Evolutionary conservation across 2,888 invertebrate genomes (phyloP), one percentile per base, ranked within the genome.

Genomic region (Acholoe squamosa): DNA sequence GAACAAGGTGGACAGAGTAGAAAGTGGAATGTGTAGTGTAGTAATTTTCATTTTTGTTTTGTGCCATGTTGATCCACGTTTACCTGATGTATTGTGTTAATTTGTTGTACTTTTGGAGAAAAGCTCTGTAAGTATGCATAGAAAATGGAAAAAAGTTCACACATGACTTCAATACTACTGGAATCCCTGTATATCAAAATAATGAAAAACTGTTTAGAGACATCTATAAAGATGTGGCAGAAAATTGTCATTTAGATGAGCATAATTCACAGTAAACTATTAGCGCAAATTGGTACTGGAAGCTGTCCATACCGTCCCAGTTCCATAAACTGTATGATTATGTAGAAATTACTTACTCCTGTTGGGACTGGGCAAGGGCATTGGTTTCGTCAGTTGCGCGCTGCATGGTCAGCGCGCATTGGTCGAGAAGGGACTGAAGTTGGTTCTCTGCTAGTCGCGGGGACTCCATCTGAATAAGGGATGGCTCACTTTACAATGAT

Each of bases 331-430:
- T n/a, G n/a, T n/a, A n/a, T n/a, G n/a, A n/a, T n/a, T n/a, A n/a
- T n/a, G 43, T 43, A 3, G 10, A 43, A 43, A 10, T 7, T 43
- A 61, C 86, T 86, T 56, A 86, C 89, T 51, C 89, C 12, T 89
- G 51, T 33, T 67, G 71, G 1, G 90, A 90, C 43, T 52, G 19
- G 12, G 90, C 71, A 0, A 90, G 56, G 19, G 84, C 34, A 31
- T 84, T 56, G 5, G 90, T 90, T 43, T 91, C 91, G 12, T 84
- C 84, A 0, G 91, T 90, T 22, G 91, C 91, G 16, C 91, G 84
- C 33, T 94, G 94, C 91, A 95, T 90, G 19, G 94, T 94, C 10
- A 94, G 91, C 14, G 93, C 94, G 93, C 95, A 95, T 91, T 95
- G 94, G 33, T 95, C 94, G 84, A 95, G 92, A n/a, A 95, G 92